Conservation (phyloP, 2,888 invertebrate genomes). For the Nemurella pictetii region DNA sequence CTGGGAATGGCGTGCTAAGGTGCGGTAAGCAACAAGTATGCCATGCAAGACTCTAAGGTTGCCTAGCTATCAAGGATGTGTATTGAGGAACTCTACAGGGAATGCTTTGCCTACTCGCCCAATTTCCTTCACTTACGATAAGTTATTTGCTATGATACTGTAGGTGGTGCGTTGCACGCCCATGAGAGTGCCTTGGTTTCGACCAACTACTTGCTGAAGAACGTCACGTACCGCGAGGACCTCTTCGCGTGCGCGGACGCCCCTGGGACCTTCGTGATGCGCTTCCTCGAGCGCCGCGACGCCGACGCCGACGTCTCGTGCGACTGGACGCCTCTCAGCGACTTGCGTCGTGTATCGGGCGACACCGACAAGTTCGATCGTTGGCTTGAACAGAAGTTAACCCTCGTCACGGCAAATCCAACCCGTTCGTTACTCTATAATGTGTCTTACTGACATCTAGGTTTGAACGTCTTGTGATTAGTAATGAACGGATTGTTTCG, state of each 20-base stretch:
- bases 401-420: conserved; percentile 59
- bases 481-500: neutral
- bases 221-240: conserved; percentile 46
- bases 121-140: too few relatives aligned
- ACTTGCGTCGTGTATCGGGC: conserved; percentile 40
- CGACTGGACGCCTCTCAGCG: conserved; percentile 44
- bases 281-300: conserved; percentile 43
- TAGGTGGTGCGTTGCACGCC: conserved; percentile 48
- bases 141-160: too few relatives aligned
- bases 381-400: conserved; percentile 52
- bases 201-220: conserved; percentile 44
- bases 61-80: too few relatives aligned
- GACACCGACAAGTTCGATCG: conserved; percentile 44
- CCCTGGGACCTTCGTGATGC: conserved; percentile 42
- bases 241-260: conserved; percentile 46
- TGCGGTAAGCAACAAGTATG: too few relatives aligned
- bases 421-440: conserved; percentile 45
- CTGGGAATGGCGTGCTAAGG: too few relatives aligned
- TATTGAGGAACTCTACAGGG: too few relatives aligned
- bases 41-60: too few relatives aligned
- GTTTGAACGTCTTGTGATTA: neutral
- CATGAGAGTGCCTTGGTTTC: conserved; percentile 47
- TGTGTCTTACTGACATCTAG: too few relatives aligned
- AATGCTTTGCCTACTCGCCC: too few relatives aligned
- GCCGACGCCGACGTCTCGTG: conserved; percentile 39